These are phyloP conservation scores for Drosophila sucinea DNA, from an alignment of 1,140 invertebrate species.

Conservation along the genomic window DNA sequence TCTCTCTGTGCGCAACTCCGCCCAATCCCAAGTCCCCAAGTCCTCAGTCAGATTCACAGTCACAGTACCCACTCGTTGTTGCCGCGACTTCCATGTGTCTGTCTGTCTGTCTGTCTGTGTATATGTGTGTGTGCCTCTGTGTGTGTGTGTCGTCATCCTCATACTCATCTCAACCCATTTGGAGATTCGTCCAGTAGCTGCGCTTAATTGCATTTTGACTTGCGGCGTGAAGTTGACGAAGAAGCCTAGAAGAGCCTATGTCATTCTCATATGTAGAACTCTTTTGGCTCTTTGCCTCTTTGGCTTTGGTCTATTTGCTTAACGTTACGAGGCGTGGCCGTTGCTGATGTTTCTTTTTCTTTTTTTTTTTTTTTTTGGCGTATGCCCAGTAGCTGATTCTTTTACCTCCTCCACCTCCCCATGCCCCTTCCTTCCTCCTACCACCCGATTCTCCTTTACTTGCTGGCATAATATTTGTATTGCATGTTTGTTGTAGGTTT, in stretches of 20 bases:
- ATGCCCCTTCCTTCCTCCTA: constrained; percentile 16
- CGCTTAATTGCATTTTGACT: constrained; percentile 81
- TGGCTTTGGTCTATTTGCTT: constrained; percentile 68
- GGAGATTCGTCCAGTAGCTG: constrained; percentile 65
- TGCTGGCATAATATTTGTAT: constrained; percentile 51
- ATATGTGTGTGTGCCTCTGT: neutral
- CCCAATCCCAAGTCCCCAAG: constrained; percentile 73
- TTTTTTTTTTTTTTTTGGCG: constrained; percentile 54
- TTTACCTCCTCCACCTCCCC: neutral
- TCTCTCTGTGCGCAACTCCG: constrained; percentile 60
- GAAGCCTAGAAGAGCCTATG: constrained; percentile 21
- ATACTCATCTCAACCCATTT: constrained; percentile 21
- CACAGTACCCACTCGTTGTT: constrained; percentile 8
- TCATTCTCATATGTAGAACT: constrained; percentile 61
- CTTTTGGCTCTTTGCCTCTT: constrained; percentile 27
- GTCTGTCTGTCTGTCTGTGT: neutral
- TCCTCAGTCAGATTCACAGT: constrained; percentile 54
- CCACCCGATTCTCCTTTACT: neutral
- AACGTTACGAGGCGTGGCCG: constrained; percentile 62
- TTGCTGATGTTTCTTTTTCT: constrained; percentile 25
- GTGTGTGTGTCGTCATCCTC: constrained; percentile 54
- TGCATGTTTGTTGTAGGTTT: constrained; percentile 66
- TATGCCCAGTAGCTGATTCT: constrained; percentile 67
- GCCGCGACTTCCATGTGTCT: neutral
- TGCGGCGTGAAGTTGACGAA: constrained; percentile 74